Evolutionary conservation across 2,888 invertebrate genomes (phyloP).

Genomic region (Acleris cristana): DNA sequence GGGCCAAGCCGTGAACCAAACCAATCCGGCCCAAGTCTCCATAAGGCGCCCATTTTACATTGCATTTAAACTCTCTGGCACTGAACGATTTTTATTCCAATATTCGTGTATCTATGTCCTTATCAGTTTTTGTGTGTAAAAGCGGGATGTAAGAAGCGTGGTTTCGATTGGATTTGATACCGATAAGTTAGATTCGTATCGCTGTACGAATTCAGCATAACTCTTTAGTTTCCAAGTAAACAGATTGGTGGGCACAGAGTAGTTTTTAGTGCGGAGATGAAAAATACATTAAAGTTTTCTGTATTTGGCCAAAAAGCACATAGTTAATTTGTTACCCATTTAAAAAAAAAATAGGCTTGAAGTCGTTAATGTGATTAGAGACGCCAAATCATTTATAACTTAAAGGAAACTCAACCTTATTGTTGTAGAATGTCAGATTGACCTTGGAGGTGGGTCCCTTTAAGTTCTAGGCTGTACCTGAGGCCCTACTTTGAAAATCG

Average conservation of each 20-base stretch:
- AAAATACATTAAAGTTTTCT: background rate
- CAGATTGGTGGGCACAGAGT: conserved; percentile 16
- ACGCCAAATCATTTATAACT: too few relatives aligned
- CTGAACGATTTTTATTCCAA: too few relatives aligned
- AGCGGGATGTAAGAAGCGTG: background rate
- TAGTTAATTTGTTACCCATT: too few relatives aligned
- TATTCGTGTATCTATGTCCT: background rate
- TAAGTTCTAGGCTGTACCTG: too few relatives aligned
- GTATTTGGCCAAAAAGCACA: background rate
- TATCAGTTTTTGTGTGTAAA: background rate
- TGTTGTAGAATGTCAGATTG: too few relatives aligned
- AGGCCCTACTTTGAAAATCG: too few relatives aligned
- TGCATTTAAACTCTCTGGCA: too few relatives aligned
- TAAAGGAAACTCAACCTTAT: too few relatives aligned
- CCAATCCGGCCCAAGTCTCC: background rate
- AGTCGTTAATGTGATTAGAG: too few relatives aligned
- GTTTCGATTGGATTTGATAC: conserved; percentile 1
- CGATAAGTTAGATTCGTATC: conserved; percentile 12
- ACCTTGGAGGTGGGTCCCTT: too few relatives aligned
- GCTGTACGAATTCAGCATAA: conserved; percentile 26
- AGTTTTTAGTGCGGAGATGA: background rate
- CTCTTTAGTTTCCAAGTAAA: conserved; percentile 25
- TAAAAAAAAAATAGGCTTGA: too few relatives aligned
- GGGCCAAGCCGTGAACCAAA: conserved; percentile 20
- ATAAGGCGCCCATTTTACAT: too few relatives aligned